Evolutionary conservation across 2,888 invertebrate species (phyloP).

Genomic region (Diarsia brunnea): DNA sequence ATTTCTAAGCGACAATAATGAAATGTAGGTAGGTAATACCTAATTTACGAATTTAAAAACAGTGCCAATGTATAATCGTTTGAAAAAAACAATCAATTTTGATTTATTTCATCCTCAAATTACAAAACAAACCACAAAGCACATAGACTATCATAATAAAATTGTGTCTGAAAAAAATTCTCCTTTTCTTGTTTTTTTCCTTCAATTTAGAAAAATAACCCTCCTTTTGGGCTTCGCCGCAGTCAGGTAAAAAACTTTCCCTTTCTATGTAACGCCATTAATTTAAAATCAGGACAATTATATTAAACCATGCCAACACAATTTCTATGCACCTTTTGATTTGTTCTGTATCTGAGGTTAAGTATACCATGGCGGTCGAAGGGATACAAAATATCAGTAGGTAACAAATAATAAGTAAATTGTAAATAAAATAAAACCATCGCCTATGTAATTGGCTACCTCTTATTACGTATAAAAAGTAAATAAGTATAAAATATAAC

Average conservation of each 20-base stretch:
- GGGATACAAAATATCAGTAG: conserved; percentile 29
- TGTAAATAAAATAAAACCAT: conserved; percentile 25
- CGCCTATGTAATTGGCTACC: conserved; percentile 70
- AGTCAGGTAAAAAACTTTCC: too few species aligned
- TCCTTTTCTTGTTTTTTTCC: not conserved
- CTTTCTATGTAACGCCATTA: not conserved
- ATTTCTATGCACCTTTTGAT: not conserved
- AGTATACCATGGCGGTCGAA: conserved; percentile 24
- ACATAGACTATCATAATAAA: not conserved
- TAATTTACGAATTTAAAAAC: not conserved
- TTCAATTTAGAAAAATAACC: too few species aligned
- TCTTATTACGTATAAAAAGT: conserved; percentile 54
- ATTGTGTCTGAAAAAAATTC: not conserved
- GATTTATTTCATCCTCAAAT: not conserved
- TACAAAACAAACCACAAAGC: not conserved
- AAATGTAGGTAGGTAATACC: not conserved
- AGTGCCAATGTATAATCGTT: not conserved
- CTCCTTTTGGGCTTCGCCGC: too few species aligned
- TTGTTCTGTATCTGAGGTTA: not conserved
- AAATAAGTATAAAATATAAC: conserved; percentile 32
- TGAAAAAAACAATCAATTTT: not conserved
- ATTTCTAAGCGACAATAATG: conserved; percentile 12
- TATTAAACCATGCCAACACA: not conserved
- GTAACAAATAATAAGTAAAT: conserved; percentile 13
- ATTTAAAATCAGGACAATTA: not conserved